Base-by-base conservation (phyloP, 92 coral and sea anemone genomes). In the Epizoanthus fatuus region DNA sequence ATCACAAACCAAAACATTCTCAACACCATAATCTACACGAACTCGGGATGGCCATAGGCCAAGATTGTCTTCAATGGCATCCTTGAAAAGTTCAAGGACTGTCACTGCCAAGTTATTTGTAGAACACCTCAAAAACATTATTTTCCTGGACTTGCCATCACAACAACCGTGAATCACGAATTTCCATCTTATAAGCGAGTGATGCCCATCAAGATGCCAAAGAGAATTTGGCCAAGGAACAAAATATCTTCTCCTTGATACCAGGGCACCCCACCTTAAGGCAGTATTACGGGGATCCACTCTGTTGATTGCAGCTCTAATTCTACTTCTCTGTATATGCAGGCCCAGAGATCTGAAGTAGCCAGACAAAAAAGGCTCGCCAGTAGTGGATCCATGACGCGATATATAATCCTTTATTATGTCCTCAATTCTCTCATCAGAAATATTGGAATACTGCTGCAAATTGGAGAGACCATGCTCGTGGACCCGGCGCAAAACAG, bases 131-230 rank as follows among this genome's bases (percentile, higher is more conserved):
- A 90, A 75, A 86, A 90, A 90, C 86, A 83, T 89, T 12, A 92
- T 72, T 72, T 81, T 80, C 53, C 95, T 85, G 39, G 95, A 92
- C 32, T 89, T 80, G 51, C 93, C 91, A 86, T 90, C 93, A 66
- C 84, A 64, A 78, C 95, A 85, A 42, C 95, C 95, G 69, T 89
- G 95, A 16, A 92, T 76, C 25, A 89, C 87, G 77, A 92, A 85
- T 63, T 85, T 85, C 94, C 94, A 92, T 56, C 88, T 72, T 59
- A 92, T 90, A 25, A 90, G 83, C 9, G 94, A 93, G 89, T 91
- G 90, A 60, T 93, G 97, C 22, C 97, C 94, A 81, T 93, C 94
- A 16, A 93, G 60, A 83, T 93, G 96, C 92, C 93, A 92, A 14
- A 92, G 58, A 14, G 96, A 92, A 78, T 85, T 92, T 70, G 93